Evolutionary conservation across 2,113 vertebrate species (phyloP), one percentile per base, ranked within the genome.

Genomic region (Microtus richardsoni): DNA sequence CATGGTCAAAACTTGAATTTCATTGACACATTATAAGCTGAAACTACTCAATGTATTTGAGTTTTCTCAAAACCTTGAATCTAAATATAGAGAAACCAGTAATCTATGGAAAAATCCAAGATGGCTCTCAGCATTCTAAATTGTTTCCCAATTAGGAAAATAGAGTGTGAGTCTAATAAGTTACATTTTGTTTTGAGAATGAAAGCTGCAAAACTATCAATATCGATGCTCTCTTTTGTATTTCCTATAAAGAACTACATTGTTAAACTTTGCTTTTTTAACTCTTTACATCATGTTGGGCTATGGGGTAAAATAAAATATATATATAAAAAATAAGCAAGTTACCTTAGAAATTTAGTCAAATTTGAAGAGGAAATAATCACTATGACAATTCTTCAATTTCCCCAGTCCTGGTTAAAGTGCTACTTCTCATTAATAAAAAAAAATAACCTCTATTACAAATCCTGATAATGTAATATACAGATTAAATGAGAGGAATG

Each of bases 121-220:
- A 70, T 0, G 21, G 8, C 9, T 66, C 82, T 84, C 39, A 19
- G 2, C 70, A 36, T 58, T 54, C 68, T 77, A 80, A 73, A 36
- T 83, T 60, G 24, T 49, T 85, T 95, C 58, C 30, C 47, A 22
- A 49, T 85, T 7, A 88, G 80, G 30, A 85, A 92, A 91, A 13
- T 7, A 17, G 4, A 24, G 12, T 16, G 12, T 26, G n/a, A 13
- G 2, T 10, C 60, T 91, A 12, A 21, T 44, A 88, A 85, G 30
- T 89, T 84, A 52, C 30, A 30, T 78, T 78, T 89, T 89, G 66
- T 74, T 86, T 95, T 95, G 49, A 75, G 60, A 68, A 41, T 52
- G 2, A 30, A 74, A 49, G 1, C 44, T 62, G 2, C 13, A 89
- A 75, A 96, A 1, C 21, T 33, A 93, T 66, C 39, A 68, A 1